Percentiles rank a stretch among this genome's conserved stretches.
phyloP scores from a whole-genome alignment of 2,113 vertebrate species.

The Rutilus rutilus region DNA sequence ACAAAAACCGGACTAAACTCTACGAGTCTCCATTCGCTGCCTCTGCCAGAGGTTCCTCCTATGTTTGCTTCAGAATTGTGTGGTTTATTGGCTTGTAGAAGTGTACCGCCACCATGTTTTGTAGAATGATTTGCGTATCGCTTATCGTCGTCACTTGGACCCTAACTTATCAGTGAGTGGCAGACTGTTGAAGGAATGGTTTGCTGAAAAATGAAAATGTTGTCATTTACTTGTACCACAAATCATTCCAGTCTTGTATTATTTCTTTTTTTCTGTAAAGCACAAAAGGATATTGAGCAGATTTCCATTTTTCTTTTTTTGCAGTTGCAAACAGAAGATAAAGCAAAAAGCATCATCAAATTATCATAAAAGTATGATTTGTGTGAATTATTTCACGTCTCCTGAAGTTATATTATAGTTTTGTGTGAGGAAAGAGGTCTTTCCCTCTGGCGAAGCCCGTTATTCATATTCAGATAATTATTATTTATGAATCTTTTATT shows the following conservation, averaged over 20 bases:
- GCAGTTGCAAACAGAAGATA: too few species aligned
- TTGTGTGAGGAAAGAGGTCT: neutral
- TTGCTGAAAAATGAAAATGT: neutral
- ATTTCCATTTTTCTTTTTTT: neutral
- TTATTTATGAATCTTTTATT: too few species aligned
- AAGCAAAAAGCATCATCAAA: neutral
- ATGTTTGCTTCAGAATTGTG: neutral
- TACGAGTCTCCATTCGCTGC: slow-evolving; percentile 4
- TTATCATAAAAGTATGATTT: neutral
- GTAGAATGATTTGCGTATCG: neutral
- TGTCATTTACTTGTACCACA: neutral
- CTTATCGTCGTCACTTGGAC: slow-evolving; percentile 22
- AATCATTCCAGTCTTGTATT: neutral
- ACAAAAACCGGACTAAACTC: neutral
- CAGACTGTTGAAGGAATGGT: neutral
- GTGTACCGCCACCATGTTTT: neutral
- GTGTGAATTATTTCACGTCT: neutral
- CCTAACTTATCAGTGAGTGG: slow-evolving; percentile 34
- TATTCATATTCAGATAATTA: neutral
- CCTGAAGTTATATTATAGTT: neutral
- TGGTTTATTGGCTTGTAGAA: slow-evolving; percentile 1
- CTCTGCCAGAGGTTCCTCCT: slow-evolving; percentile 1
- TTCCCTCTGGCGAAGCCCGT: neutral
- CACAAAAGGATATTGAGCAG: neutral
- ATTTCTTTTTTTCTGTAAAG: neutral